Percentiles rank a stretch among this genome's conserved stretches.
These are phyloP conservation scores for Morone saxatilis DNA, from an alignment of 2,113 vertebrate genomes.

Conservation along the genomic window DNA sequence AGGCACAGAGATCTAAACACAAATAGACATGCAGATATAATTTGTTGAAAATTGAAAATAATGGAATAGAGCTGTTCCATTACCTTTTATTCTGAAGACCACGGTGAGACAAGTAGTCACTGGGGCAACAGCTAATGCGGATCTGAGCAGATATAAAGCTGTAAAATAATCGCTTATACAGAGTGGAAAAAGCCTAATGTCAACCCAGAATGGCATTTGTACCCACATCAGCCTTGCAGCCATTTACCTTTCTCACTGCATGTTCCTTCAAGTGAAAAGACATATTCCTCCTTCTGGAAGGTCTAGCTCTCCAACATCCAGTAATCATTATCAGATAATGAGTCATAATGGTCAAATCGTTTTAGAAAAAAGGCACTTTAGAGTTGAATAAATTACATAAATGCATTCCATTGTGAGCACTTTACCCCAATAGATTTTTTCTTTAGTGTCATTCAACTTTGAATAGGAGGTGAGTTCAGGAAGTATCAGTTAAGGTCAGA, in stretches of 20 bases:
- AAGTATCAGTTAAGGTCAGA: conserved; percentile 29
- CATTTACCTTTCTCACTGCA: conserved; percentile 20
- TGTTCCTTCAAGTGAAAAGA: conserved; percentile 29
- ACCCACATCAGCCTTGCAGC: conserved; percentile 14
- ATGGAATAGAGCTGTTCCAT: conserved; percentile 25
- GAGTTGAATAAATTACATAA: conserved; percentile 49
- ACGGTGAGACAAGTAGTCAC: not conserved
- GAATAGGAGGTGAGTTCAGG: conserved; percentile 19
- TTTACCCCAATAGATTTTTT: conserved; percentile 17
- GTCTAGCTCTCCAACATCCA: conserved; percentile 20
- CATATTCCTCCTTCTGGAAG: conserved; percentile 2
- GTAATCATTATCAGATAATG: conserved; percentile 60
- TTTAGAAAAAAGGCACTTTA: conserved; percentile 44
- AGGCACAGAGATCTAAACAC: conserved; percentile 29
- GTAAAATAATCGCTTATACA: conserved; percentile 21
- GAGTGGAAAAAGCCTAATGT: conserved; percentile 27
- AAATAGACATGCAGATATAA: conserved; percentile 17
- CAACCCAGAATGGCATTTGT: conserved; percentile 27
- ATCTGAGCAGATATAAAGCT: conserved; percentile 15
- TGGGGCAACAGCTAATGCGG: conserved; percentile 26
- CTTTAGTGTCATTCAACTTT: conserved; percentile 52
- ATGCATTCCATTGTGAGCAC: conserved; percentile 33
- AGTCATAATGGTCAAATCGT: conserved; percentile 51
- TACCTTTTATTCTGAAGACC: conserved; percentile 17
- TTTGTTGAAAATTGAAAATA: conserved; percentile 41